Evolutionary conservation across 2,888 invertebrate species (phyloP), one percentile per base, ranked within the genome.

Genomic region (Erpobdella octoculata): DNA sequence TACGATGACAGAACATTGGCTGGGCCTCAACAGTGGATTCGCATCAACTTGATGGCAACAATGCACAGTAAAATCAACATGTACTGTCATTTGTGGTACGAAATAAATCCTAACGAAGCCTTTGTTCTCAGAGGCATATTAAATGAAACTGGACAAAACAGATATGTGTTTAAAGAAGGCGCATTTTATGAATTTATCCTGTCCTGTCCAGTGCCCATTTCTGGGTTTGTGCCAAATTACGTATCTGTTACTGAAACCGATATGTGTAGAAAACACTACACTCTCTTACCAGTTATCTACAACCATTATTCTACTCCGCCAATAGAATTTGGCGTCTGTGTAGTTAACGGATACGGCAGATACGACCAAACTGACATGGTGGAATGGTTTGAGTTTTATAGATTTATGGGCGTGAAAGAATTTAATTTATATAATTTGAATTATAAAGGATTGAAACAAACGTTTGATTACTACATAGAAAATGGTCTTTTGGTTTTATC

Each of bases 291-390:
- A 1, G 62, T 31, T 2, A 28, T 62, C n/a, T 31, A 62, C 31
- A 31, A 28, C 2, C n/a, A 38, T 1, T 25, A 72, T 21, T 21
- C 72, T 5, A 21, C 2, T 15, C 74, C 73, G 64, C 62, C 66
- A 33, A 65, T 71, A 33, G 75, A 76, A 62, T 76, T 76, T 61
- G 76, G 74, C 9, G 65, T 76, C 9, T 76, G 76, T 53, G 75
- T 76, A 8, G 71, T 74, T 5, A 72, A 74, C 18, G 41, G 74
- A 12, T 73, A 72, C 58, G 76, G 76, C 1, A 38, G 36, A 0
- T 31, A 74, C 4, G 18, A 64, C 4, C 12, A 48, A 2, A 21
- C 21, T 4, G 38, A 46, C 25, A 59, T 76, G 25, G 72, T 76
- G 12, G 76, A 76, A 64, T 76, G 76, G 76, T 48, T 73, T 18